Percentiles rank a stretch among this genome's conserved stretches.
Evolutionary conservation across 2,888 invertebrate genomes (phyloP).

Genomic region (Rhingia rostrata): DNA sequence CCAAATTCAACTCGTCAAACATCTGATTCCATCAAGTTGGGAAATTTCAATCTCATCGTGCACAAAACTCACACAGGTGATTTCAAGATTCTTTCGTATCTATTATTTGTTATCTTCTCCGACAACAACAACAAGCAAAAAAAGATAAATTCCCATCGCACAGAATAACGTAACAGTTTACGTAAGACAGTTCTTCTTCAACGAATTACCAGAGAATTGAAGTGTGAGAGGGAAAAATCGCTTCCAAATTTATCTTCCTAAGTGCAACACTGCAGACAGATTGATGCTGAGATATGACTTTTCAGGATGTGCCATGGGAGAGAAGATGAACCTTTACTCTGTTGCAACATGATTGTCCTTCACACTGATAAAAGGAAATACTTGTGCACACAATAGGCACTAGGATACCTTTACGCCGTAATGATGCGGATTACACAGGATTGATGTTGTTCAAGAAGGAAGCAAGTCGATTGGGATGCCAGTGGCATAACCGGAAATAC

Average conservation of each 20-base stretch:
- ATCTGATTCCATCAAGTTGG: slow-evolving; percentile 55
- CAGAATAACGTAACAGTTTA: slow-evolving; percentile 47
- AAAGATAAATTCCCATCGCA: slow-evolving; percentile 27
- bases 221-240: slow-evolving; percentile 20
- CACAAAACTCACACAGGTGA: slow-evolving; percentile 62
- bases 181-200: slow-evolving; percentile 65
- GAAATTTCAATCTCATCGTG: slow-evolving; percentile 44
- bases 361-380: slow-evolving; percentile 24
- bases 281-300: slow-evolving; percentile 67
- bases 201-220: slow-evolving; percentile 31
- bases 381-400: slow-evolving; percentile 37
- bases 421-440: slow-evolving; percentile 62
- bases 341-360: slow-evolving; percentile 54
- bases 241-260: slow-evolving; percentile 55
- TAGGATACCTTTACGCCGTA: slow-evolving; percentile 41
- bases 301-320: slow-evolving; percentile 18
- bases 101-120: slow-evolving; percentile 15
- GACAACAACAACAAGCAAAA: slow-evolving; percentile 2
- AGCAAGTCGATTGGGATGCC: slow-evolving; percentile 50
- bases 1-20: slow-evolving; percentile 63
- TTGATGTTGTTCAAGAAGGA: slow-evolving; percentile 42
- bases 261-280: slow-evolving; percentile 64
- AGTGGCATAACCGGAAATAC: slow-evolving; percentile 51
- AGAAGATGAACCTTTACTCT: slow-evolving; percentile 15
- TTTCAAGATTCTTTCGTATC: slow-evolving; percentile 9